phyloP scores from a whole-genome alignment of 2,113 vertebrate species.

The Rhodinocichla rosea region DNA sequence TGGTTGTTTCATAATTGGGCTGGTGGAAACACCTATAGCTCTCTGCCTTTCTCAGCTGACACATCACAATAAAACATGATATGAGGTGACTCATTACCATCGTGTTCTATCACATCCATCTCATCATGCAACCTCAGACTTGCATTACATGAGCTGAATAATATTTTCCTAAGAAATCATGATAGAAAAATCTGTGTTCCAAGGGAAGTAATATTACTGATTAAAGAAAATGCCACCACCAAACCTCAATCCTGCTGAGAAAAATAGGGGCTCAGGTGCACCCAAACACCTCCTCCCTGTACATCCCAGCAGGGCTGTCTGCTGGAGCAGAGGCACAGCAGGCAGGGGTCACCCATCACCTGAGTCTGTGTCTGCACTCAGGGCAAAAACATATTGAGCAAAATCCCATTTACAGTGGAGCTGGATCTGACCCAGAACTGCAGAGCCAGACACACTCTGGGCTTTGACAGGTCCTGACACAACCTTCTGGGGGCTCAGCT shows the following conservation, averaged over 20 bases:
- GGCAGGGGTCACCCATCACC: background rate
- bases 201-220: background rate
- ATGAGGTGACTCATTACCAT: conserved; percentile 22
- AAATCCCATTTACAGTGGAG: background rate
- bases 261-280: background rate
- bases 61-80: conserved; percentile 50
- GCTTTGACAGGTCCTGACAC: background rate
- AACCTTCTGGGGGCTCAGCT: background rate
- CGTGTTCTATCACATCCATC: conserved; percentile 49
- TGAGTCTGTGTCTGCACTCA: background rate
- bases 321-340: background rate
- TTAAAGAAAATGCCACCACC: background rate
- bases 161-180: conserved; percentile 41
- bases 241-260: background rate
- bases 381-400: background rate
- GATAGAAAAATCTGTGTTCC: conserved; percentile 19
- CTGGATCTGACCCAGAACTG: background rate
- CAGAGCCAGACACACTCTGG: background rate
- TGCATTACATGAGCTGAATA: background rate
- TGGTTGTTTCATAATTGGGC: background rate
- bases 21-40: conserved; percentile 33
- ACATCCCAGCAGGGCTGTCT: background rate
- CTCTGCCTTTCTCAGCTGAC: conserved; percentile 37
- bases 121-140: background rate
- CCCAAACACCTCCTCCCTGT: background rate